These are phyloP conservation scores for Melanotaenia maccullochi DNA, from an alignment of 2,797 vertebrate genomes.

Conservation along the genomic window DNA sequence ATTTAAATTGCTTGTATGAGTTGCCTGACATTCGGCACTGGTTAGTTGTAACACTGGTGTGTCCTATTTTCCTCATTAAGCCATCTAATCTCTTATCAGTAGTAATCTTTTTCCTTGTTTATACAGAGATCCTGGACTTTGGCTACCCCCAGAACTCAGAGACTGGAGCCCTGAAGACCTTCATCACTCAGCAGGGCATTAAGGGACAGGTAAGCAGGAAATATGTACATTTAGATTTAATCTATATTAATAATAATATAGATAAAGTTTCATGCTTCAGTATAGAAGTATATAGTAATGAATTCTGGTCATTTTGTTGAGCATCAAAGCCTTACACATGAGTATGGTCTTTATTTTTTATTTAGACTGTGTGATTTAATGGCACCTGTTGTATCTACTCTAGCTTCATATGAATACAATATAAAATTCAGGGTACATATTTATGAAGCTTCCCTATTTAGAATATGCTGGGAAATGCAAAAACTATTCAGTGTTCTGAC, in stretches of 20 bases:
- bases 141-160: conserved; percentile 99
- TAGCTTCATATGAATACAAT: neutral
- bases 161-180: conserved; percentile 98
- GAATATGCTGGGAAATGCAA: neutral
- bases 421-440: neutral
- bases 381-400: neutral
- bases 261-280: neutral
- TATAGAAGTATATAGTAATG: neutral
- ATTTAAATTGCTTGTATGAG: neutral
- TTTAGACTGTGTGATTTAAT: neutral
- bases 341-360: neutral
- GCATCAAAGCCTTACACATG: neutral
- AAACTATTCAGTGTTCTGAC: neutral
- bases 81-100: conserved; percentile 42
- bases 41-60: neutral
- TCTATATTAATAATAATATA: neutral
- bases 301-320: too few species aligned
- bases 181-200: conserved; percentile 99
- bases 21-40: neutral
- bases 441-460: neutral
- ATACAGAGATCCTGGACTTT: conserved; percentile 97
- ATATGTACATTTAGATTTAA: neutral
- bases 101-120: conserved; percentile 49
- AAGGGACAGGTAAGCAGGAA: conserved; percentile 92
- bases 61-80: neutral